phyloP scores from a whole-genome alignment of 2,797 vertebrate genomes.

The Knipowitschia caucasica region DNA sequence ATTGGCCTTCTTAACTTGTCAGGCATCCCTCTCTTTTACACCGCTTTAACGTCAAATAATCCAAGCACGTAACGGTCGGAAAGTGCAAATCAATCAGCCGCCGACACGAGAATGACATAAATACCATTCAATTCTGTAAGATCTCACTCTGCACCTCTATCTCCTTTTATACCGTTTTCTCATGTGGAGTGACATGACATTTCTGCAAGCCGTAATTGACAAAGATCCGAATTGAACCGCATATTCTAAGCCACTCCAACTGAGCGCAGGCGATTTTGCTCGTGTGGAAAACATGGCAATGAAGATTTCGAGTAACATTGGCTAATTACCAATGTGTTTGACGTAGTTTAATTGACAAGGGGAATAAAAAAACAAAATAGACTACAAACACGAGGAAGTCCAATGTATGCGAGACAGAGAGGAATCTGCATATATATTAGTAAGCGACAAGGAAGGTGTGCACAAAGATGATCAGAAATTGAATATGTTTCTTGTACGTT shows the following conservation, averaged over 20 bases:
- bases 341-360: conserved; percentile 97
- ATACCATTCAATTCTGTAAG: conserved; percentile 67
- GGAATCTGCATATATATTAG: conserved; percentile 97
- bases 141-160: conserved; percentile 70
- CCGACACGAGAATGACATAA: conserved; percentile 69
- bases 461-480: conserved; percentile 83
- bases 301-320: conserved; percentile 95
- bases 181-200: conserved; percentile 70
- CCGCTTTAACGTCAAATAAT: conserved; percentile 39
- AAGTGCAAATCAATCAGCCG: conserved; percentile 69
- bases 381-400: conserved; percentile 95
- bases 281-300: conserved; percentile 97
- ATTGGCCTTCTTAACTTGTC: conserved; percentile 18
- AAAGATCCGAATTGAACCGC: conserved; percentile 68
- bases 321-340: conserved; percentile 99
- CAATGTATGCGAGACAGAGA: conserved; percentile 86
- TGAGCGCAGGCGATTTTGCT: conserved; percentile 92
- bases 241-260: conserved; percentile 79
- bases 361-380: conserved; percentile 73
- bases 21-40: conserved; percentile 32
- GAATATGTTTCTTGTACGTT: conserved; percentile 76
- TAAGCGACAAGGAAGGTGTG: conserved; percentile 84
- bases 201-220: conserved; percentile 70
- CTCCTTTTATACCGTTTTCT: conserved; percentile 63
- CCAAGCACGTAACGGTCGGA: conserved; percentile 36